phyloP scores from a whole-genome alignment of 1,140 invertebrate genomes.

The Diplogasteroides magnus region DNA sequence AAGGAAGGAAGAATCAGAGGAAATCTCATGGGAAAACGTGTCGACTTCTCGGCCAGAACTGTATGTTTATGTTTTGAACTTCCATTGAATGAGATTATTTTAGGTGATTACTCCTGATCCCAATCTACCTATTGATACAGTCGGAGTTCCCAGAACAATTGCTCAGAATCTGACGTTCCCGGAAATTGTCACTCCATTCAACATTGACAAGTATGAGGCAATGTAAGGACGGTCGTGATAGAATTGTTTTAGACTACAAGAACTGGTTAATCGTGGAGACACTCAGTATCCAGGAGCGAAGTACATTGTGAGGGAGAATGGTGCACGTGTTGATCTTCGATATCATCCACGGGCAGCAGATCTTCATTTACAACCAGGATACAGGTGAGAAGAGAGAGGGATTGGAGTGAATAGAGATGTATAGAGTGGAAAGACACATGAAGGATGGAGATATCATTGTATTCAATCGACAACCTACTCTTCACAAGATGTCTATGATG shows the following conservation, averaged over 20 bases:
- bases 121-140: slow-evolving; percentile 94
- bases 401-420: slow-evolving; percentile 4
- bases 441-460: slow-evolving; percentile 96
- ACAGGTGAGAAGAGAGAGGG: slow-evolving; percentile 64
- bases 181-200: slow-evolving; percentile 97
- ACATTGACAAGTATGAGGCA: slow-evolving; percentile 78
- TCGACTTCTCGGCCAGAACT: slow-evolving; percentile 97
- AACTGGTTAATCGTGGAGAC: slow-evolving; percentile 87
- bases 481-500: slow-evolving; percentile 99
- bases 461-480: slow-evolving; percentile 97
- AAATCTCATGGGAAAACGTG: slow-evolving; percentile 99
- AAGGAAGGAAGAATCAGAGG: slow-evolving; percentile 97
- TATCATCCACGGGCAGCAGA: slow-evolving; percentile 98
- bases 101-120: slow-evolving; percentile 88
- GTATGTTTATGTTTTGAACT: slow-evolving; percentile 61
- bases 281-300: slow-evolving; percentile 98
- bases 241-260: slow-evolving; percentile 74
- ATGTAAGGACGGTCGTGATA: too few relatives aligned
- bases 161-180: slow-evolving; percentile 99
- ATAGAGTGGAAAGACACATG: slow-evolving; percentile 83
- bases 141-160: slow-evolving; percentile 93
- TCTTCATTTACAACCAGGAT: slow-evolving; percentile 94
- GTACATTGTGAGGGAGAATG: slow-evolving; percentile 96
- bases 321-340: slow-evolving; percentile 91
- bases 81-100: too few relatives aligned